Evolutionary conservation across 1,140 invertebrate species (phyloP).

Genomic region (Aphaenogaster ashmeadi): DNA sequence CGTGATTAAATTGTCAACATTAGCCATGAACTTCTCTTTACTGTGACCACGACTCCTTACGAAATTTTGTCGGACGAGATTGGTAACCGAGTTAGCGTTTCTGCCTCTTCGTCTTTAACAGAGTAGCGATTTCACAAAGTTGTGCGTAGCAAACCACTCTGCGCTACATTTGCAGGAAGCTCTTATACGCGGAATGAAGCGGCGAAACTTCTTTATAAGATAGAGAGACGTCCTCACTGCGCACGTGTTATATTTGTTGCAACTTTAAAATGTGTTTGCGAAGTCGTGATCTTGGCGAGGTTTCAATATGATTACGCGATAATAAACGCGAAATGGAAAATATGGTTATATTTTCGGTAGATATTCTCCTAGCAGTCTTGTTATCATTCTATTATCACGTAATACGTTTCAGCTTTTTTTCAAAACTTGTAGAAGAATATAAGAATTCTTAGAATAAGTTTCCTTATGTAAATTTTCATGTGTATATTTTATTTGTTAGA

Average conservation of each 20-base stretch:
- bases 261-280: neutral
- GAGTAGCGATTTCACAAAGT: conserved; percentile 16
- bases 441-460: neutral
- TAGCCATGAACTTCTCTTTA: conserved; percentile 3
- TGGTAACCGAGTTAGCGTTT: conserved; percentile 6
- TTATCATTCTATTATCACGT: neutral
- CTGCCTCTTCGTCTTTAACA: neutral
- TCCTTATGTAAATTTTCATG: neutral
- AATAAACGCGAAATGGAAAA: neutral
- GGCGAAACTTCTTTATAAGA: conserved; percentile 27
- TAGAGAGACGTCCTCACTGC: neutral
- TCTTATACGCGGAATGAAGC: conserved; percentile 28
- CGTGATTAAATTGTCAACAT: neutral
- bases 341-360: neutral
- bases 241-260: neutral
- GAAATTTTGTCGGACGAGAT: neutral
- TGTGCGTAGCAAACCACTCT: conserved; percentile 7
- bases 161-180: conserved; percentile 31
- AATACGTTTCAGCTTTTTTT: neutral
- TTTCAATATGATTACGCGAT: conserved; percentile 4
- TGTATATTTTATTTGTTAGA: neutral
- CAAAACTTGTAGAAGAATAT: neutral
- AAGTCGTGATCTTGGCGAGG: neutral
- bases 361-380: neutral
- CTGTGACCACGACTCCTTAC: neutral